Evolutionary conservation across 2,888 invertebrate species (phyloP).

Genomic region (Pheosia gnoma): DNA sequence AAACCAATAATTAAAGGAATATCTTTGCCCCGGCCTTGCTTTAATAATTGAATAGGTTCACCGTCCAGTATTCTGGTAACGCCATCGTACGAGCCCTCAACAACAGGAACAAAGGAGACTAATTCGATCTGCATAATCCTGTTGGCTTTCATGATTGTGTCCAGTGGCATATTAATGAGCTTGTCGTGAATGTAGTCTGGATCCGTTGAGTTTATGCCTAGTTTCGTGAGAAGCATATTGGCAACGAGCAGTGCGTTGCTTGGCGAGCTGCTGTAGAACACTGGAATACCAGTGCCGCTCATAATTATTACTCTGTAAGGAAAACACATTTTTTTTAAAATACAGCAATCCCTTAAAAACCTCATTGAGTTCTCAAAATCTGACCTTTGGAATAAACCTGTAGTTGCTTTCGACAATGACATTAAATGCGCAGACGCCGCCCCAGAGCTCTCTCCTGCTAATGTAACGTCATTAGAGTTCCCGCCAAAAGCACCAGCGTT

Average conservation of each 20-base stretch:
- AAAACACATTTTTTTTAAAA: background rate
- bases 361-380: background rate
- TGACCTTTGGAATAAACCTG: constrained; percentile 20
- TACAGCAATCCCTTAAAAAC: background rate
- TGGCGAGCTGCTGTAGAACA: constrained; percentile 29
- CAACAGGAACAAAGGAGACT: constrained; percentile 33
- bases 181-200: constrained; percentile 24
- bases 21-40: constrained; percentile 29
- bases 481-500: constrained; percentile 33
- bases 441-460: constrained; percentile 34
- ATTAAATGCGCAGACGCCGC: constrained; percentile 25
- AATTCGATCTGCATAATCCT: constrained; percentile 24
- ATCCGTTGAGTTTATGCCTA: constrained; percentile 57
- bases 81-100: constrained; percentile 25
- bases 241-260: constrained; percentile 27
- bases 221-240: constrained; percentile 37
- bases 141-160: constrained; percentile 47
- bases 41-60: constrained; percentile 34
- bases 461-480: constrained; percentile 25
- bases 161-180: constrained; percentile 25
- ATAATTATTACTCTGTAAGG: constrained; percentile 28
- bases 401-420: constrained; percentile 17
- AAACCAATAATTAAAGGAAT: constrained; percentile 32
- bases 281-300: constrained; percentile 35
- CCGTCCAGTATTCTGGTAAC: constrained; percentile 34